Evolutionary conservation across 1,140 invertebrate species (phyloP).

Genomic region (Cotesia glomerata): DNA sequence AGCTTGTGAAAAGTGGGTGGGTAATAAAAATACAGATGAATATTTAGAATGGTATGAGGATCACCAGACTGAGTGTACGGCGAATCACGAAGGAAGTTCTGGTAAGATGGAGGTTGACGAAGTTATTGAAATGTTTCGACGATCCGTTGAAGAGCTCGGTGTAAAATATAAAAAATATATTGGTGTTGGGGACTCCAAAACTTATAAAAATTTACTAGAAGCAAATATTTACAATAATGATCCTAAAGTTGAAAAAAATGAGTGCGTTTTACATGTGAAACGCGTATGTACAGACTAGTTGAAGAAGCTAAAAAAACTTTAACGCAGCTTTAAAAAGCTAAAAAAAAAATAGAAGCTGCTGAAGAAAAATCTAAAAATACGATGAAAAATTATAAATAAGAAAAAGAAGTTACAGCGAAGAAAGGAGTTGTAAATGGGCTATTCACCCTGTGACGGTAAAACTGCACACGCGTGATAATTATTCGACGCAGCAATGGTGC

Average conservation of each 20-base stretch:
- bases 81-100: slow-evolving; percentile 1
- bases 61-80: slow-evolving; percentile 24
- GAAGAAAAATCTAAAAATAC: too few species aligned
- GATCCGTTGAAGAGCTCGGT: not conserved
- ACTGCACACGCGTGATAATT: too few species aligned
- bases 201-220: too few species aligned
- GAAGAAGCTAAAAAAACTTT: too few species aligned
- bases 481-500: too few species aligned
- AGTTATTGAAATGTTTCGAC: not conserved
- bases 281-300: too few species aligned
- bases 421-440: slow-evolving; percentile 28
- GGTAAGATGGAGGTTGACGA: slow-evolving; percentile 32
- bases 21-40: too few species aligned
- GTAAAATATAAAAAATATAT: slow-evolving; percentile 1
- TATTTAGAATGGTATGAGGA: slow-evolving; percentile 13
- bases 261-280: too few species aligned
- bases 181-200: slow-evolving; percentile 36
- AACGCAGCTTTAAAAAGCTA: slow-evolving; percentile 25
- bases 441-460: slow-evolving; percentile 3
- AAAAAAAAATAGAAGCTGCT: not conserved
- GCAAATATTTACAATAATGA: too few species aligned
- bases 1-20: slow-evolving; percentile 17
- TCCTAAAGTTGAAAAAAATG: too few species aligned
- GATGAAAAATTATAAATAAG: too few species aligned
- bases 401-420: slow-evolving; percentile 17